These are phyloP conservation scores for Apistogramma diplotaenia DNA, from an alignment of 2,113 vertebrate species.

Conservation along the genomic window DNA sequence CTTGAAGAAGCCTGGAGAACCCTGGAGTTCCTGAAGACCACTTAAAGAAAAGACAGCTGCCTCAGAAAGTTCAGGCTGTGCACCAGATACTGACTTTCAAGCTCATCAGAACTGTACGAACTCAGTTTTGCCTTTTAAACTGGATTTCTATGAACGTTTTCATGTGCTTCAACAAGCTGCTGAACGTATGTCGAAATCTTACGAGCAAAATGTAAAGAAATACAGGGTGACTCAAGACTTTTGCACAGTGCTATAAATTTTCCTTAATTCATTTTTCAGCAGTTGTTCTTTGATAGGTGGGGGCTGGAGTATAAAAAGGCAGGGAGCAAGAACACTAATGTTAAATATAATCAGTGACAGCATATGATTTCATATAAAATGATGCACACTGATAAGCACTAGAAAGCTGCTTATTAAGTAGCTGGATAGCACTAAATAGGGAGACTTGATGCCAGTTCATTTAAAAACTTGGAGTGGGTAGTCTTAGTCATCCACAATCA, in stretches of 20 bases:
- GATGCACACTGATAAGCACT: background rate
- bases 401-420: background rate
- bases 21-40: too few relatives aligned
- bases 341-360: background rate
- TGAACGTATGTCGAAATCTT: background rate
- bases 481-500: background rate
- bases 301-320: background rate
- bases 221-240: background rate
- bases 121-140: background rate
- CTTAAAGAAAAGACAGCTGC: too few relatives aligned
- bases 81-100: background rate
- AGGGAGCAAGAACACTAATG: background rate
- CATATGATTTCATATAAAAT: background rate
- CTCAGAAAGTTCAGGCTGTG: background rate
- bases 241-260: background rate
- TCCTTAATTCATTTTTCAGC: too few relatives aligned
- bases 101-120: background rate
- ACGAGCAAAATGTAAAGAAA: background rate
- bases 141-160: background rate
- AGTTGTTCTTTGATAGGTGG: too few relatives aligned
- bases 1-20: too few relatives aligned
- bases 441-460: background rate
- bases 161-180: too few relatives aligned
- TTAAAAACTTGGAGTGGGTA: background rate
- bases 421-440: background rate